Evolutionary conservation across 2,797 vertebrate genomes (phyloP), one percentile per base, ranked within the genome.

Genomic region (Rhadinocentrus ornatus): DNA sequence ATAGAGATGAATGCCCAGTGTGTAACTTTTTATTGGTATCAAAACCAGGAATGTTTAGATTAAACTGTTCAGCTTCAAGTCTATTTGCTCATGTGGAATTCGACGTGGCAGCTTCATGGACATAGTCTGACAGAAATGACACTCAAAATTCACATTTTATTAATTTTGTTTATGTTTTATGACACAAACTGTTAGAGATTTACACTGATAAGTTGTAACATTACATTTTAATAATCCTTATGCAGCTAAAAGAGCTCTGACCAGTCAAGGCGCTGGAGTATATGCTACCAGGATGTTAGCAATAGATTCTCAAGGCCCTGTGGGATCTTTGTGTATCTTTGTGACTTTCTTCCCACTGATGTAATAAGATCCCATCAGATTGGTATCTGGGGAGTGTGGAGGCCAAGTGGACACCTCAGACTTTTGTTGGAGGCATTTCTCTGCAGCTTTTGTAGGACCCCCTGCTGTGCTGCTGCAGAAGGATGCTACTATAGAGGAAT

Each of bases 1-100:
- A 57, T 6, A 52, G n/a, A 64, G 44, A n/a, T 44, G 37, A 64
- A 62, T 9, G 15, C 41, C 50, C 32, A 61, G 35, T 9, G 1
- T 59, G 73, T 71, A 46, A 32, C 3, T 62, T 69, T 56, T 53
- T 50, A 55, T 69, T 37, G 41, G 10, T 11, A 26, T 71, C 46
- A 67, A 35, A 44, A 62, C 22, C 39, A 32, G 10, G 68, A 29
- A 29, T 62, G 56, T 65, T 37, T 34, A 5, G 15, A 71, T 65
- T 50, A 12, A 61, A 34, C 26, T 6, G 16, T 56, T 67, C 32
- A 50, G 26, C 16, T 64, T 66, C 34, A 46, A 29, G 55, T 8
- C n/a, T 61, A 15, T 53, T 74, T 6, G 37, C n/a, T 6, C 34
- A 6, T 1, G 12, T 70, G 9, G 34, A 39, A 62, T 15, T 67